These are phyloP conservation scores for Tyto alba DNA, from an alignment of 2,113 vertebrate species.

Conservation along the genomic window DNA sequence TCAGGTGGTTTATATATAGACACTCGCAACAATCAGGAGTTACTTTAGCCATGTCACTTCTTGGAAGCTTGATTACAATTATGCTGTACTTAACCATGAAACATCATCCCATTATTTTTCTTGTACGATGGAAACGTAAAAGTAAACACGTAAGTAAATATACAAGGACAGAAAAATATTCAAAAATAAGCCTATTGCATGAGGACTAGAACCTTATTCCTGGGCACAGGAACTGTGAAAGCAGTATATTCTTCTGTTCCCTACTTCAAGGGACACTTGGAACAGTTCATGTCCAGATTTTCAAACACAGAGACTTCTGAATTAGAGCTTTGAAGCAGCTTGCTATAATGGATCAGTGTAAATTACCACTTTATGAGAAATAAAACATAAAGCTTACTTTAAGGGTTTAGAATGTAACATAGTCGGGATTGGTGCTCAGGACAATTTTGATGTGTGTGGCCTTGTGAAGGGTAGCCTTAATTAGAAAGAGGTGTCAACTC, in stretches of 20 bases:
- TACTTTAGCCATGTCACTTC: background rate
- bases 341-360: background rate
- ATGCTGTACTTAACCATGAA: background rate
- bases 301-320: background rate
- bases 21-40: background rate
- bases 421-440: background rate
- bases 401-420: background rate
- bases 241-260: background rate
- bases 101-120: background rate
- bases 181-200: background rate
- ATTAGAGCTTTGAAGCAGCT: background rate
- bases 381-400: background rate
- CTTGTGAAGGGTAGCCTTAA: background rate
- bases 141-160: background rate
- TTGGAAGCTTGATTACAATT: conserved; percentile 2
- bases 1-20: conserved; percentile 4
- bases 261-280: background rate
- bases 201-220: background rate
- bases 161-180: background rate
- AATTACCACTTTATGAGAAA: background rate
- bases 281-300: background rate
- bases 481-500: background rate
- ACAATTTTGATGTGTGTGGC: background rate
- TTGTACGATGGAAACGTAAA: background rate
- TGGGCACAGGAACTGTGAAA: background rate